phyloP scores from a whole-genome alignment of 2,888 invertebrate genomes.

The Stomorhina lunata region DNA sequence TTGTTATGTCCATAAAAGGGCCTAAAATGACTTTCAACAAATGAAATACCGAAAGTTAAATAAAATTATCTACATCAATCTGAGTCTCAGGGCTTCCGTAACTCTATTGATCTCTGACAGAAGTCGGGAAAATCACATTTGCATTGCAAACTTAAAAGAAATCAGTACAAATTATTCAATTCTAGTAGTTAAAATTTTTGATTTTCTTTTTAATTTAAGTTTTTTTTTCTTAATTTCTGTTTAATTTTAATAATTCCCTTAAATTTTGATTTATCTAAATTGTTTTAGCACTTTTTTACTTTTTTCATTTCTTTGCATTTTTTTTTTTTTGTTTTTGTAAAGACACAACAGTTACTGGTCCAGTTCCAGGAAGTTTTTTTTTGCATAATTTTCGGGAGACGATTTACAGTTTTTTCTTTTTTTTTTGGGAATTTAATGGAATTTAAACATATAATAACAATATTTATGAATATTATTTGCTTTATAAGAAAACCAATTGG shows the following conservation, averaged over 20 bases:
- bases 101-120: too few relatives aligned
- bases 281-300: constrained; percentile 67
- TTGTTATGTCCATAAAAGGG: too few relatives aligned
- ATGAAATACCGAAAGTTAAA: too few relatives aligned
- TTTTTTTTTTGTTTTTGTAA: constrained; percentile 73
- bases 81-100: too few relatives aligned
- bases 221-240: constrained; percentile 34
- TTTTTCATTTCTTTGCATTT: constrained; percentile 66
- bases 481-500: constrained; percentile 39
- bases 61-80: too few relatives aligned
- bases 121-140: not conserved
- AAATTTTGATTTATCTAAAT: constrained; percentile 61
- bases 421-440: constrained; percentile 44
- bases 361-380: constrained; percentile 79
- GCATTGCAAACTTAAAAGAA: constrained; percentile 5
- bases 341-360: constrained; percentile 81
- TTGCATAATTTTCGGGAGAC: constrained; percentile 45
- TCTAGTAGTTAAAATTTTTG: constrained; percentile 21
- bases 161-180: not conserved
- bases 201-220: constrained; percentile 5
- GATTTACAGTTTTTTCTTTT: constrained; percentile 11
- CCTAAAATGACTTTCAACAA: too few relatives aligned
- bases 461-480: constrained; percentile 37
- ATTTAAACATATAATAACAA: constrained; percentile 61
- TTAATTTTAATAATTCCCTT: constrained; percentile 33